These are phyloP conservation scores for Syngnathus acus DNA, from an alignment of 2,797 vertebrate species.

Conservation along the genomic window DNA sequence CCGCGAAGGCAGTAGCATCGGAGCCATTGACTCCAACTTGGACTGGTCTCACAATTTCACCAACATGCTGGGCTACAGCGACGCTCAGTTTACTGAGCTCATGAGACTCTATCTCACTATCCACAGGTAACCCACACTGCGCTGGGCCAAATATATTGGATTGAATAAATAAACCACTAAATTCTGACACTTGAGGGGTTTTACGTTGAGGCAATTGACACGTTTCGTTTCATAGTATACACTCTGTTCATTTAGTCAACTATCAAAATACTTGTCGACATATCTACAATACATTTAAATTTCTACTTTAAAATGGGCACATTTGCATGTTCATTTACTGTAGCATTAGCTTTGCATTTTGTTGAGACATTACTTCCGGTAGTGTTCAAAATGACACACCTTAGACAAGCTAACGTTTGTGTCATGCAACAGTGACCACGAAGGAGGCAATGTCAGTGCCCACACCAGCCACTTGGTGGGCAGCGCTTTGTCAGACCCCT, in stretches of 20 bases:
- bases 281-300: neutral
- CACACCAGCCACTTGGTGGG: constrained; percentile 94
- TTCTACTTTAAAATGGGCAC: neutral
- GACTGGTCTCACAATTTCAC: constrained; percentile 98
- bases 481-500: constrained; percentile 92
- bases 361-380: neutral
- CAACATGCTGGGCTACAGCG: constrained; percentile 95
- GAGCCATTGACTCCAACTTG: constrained; percentile 89
- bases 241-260: neutral
- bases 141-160: neutral
- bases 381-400: neutral
- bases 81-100: constrained; percentile 88
- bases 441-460: constrained; percentile 92
- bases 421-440: constrained; percentile 79
- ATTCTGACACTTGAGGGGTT: neutral
- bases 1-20: constrained; percentile 93
- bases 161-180: neutral
- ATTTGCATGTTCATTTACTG: no score
- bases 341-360: no score
- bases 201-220: neutral
- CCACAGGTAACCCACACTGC: constrained; percentile 76
- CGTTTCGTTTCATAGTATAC: neutral
- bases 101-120: constrained; percentile 98
- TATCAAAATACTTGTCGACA: neutral
- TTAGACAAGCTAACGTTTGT: constrained; percentile 2